A percentile compares a stretch with the other conserved stretches of the same genome.
These are phyloP conservation scores for Panthera leo DNA, from an alignment of 2,113 vertebrate genomes.

Conservation along the genomic window DNA sequence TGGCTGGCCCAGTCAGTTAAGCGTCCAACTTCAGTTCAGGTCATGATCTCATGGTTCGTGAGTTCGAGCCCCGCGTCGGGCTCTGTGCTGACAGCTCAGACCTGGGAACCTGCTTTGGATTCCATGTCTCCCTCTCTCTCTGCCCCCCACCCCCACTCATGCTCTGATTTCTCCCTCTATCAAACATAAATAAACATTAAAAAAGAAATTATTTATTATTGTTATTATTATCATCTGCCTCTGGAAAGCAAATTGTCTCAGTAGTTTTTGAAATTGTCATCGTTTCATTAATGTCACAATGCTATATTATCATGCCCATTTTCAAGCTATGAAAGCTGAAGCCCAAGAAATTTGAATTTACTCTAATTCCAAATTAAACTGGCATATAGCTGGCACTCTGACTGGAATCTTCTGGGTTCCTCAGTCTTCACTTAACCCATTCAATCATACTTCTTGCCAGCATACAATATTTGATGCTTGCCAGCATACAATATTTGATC, in stretches of 20 bases:
- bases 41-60: too few species aligned
- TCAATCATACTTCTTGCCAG: neutral
- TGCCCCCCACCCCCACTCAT: too few species aligned
- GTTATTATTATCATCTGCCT: neutral
- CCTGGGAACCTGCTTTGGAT: too few species aligned
- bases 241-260: neutral
- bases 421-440: neutral
- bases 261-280: neutral
- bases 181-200: too few species aligned
- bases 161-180: neutral
- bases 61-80: too few species aligned
- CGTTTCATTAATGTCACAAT: neutral
- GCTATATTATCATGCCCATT: neutral
- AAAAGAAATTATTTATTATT: neutral
- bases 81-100: too few species aligned
- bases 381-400: neutral
- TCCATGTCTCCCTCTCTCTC: too few species aligned
- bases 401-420: neutral
- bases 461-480: neutral
- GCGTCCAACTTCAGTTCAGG: too few species aligned
- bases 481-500: neutral
- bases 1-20: too few species aligned
- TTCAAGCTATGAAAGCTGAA: conserved; percentile 12
- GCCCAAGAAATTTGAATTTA: neutral
- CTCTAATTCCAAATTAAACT: neutral